Base-by-base conservation (phyloP, 2,888 invertebrate genomes). In the Phengaris alcon region DNA sequence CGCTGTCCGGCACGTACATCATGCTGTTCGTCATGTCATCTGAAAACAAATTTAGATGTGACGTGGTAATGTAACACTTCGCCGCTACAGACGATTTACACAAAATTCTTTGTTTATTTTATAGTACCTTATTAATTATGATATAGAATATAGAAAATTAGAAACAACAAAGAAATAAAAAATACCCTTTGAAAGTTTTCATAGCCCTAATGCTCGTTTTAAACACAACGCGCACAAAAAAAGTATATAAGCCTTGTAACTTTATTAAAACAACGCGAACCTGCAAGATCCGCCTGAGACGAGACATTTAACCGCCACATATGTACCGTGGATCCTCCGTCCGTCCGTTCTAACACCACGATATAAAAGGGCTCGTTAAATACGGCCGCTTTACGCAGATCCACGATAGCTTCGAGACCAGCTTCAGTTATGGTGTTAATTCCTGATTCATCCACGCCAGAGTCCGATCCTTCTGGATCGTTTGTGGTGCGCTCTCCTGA, bases 291-390 rank as follows among this genome's bases (percentile, higher is more conserved):
- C 13, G 87, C 87, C 81, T 97, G 96, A 0, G 98, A 98, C 0
- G 98, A 97, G 77, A 99, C 98, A 0, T 97, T 96, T 57, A 99
- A 94, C 81, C 97, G 95, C 99, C 99, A 99, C 98, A 99, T 99
- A 85, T 99, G 98, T 13, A 99, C 96, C 0, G 97, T 97, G 59
- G 97, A 97, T 1, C 97, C 97, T 13, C 96, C 96, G 73, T 95
- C 95, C 0, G 97, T 97, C 83, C 98, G 95, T 88, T 99, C 98
- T 51, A 99, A 90, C 68, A 99, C 96, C 0, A 99, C 98, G 75
- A 99, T 97, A 86, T 97, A 99, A 90, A 99, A 99, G 0, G 98
- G 98, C 83, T 99, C 98, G 85, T 98, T 97, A 86, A 99, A 99
- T 57, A 97, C 96, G 0, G 97, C 95, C 9, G 97, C 95, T 81